Base-by-base conservation (phyloP, 2,888 invertebrate genomes). In the Megastigmus dorsalis region DNA sequence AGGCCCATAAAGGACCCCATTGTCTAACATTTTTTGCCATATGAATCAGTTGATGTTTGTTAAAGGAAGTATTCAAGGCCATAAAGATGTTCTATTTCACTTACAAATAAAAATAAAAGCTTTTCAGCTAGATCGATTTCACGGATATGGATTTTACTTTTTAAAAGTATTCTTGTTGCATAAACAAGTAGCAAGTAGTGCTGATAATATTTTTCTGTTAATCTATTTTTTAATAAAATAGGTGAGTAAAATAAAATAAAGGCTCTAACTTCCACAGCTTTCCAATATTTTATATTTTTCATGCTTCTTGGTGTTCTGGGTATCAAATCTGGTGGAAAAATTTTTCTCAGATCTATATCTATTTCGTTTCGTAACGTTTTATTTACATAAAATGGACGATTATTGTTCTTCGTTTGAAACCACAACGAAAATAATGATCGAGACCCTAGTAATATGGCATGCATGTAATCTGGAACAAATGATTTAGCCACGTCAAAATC, bases 401-500 rank as follows among this genome's bases (percentile, higher is more conserved):
- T 33, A 33, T 33, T 33, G 33, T 33, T 33, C 9, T n/a, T n/a
- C n/a, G n/a, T n/a, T n/a, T n/a, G n/a, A n/a, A n/a, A n/a, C n/a
- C n/a, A n/a, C n/a, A n/a, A 33, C 9, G 9, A 33, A 33, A 33
- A 33, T 33, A 33, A 33, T 33, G 33, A 33, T 9, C 33, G 33
- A 6, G 33, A 33, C 9, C 33, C 33, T 9, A 33, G 33, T 6
- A 33, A 9, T 33, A 33, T 33, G 5, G 66, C 18, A 66, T n/a
- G n/a, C n/a, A n/a, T n/a, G 33, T 6, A 33, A 9, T 33, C 4
- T 33, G 5, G 66, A 15, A 66, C 52, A 66, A 66, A 66, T 36
- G 66, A 50, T 54, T n/a, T 3, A 10, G 66, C 33, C n/a, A 66
- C 10, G 13, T 66, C 20, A 66, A 66, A 66, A 33, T 4, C 5